These are phyloP conservation scores for Muntiacus reevesi DNA, from an alignment of 2,113 vertebrate species.

Conservation along the genomic window DNA sequence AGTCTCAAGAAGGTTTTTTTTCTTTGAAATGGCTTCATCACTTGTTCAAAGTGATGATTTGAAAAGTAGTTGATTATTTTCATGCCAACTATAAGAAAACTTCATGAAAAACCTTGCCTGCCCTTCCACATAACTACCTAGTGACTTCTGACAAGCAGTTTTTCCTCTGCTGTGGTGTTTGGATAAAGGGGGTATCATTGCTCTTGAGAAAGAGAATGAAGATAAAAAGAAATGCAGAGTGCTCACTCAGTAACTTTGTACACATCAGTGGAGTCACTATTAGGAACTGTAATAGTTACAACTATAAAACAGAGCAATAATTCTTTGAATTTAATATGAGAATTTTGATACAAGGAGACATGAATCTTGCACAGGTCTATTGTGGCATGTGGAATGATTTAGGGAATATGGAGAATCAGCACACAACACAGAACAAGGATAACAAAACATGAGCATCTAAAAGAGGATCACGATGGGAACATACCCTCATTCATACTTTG, in stretches of 20 bases:
- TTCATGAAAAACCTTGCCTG: background rate
- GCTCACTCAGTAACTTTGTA: background rate
- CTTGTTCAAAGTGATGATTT: slow-evolving; percentile 24
- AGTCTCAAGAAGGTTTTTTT: slow-evolving; percentile 28
- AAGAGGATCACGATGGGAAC: background rate
- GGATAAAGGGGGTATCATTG: background rate
- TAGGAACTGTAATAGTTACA: background rate
- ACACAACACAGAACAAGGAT: background rate
- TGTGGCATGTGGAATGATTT: background rate
- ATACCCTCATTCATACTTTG: background rate
- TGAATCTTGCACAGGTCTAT: background rate
- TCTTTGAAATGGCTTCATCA: slow-evolving; percentile 19
- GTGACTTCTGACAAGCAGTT: background rate
- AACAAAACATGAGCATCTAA: background rate
- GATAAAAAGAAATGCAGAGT: background rate
- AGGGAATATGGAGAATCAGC: background rate
- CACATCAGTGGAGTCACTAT: background rate
- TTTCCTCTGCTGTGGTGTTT: slow-evolving; percentile 3
- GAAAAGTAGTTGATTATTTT: slow-evolving; percentile 44
- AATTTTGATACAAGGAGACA: background rate
- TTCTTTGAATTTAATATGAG: slow-evolving; percentile 5
- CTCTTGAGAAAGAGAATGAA: background rate
- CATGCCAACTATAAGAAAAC: background rate
- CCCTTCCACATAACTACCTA: background rate
- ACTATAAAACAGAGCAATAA: background rate